phyloP scores from a whole-genome alignment of 2,113 vertebrate species.

The Malaclemys terrapin region DNA sequence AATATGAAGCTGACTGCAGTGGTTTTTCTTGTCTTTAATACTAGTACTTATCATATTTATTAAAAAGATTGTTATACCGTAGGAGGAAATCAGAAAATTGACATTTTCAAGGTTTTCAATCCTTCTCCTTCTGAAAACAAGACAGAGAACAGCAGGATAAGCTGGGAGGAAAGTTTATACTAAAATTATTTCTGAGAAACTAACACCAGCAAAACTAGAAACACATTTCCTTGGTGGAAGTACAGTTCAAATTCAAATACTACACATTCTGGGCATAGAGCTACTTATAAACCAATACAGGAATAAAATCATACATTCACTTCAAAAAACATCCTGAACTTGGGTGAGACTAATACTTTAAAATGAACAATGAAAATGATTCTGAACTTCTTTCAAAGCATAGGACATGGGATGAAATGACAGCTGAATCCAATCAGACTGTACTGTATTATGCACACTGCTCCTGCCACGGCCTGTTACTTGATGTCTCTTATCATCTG shows the following conservation, averaged over 20 bases:
- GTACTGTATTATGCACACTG: not conserved
- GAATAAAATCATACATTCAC: not conserved
- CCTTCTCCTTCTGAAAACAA: conserved; percentile 20
- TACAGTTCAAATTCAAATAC: not conserved
- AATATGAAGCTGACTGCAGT: not conserved
- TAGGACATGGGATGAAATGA: not conserved
- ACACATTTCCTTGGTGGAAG: conserved; percentile 40
- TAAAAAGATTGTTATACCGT: not conserved
- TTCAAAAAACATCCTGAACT: not conserved
- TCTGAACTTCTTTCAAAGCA: not conserved
- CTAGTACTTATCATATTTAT: not conserved
- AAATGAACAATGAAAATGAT: not conserved
- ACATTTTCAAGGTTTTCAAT: not conserved
- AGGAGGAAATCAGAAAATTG: conserved; percentile 6
- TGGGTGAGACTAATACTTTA: not conserved
- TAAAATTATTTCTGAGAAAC: conserved; percentile 51
- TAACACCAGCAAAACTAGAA: conserved; percentile 41
- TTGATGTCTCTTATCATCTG: conserved; percentile 61
- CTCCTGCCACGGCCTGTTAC: conserved; percentile 48
- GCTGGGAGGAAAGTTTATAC: conserved; percentile 48
- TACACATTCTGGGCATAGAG: accelerated
- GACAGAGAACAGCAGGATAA: conserved; percentile 56
- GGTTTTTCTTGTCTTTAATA: not conserved
- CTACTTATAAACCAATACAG: accelerated
- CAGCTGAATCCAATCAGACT: conserved; percentile 62